Percentiles rank a stretch among this genome's conserved stretches.
These are phyloP conservation scores for Anas capensis DNA, from an alignment of 2,797 vertebrate genomes.

Conservation along the genomic window DNA sequence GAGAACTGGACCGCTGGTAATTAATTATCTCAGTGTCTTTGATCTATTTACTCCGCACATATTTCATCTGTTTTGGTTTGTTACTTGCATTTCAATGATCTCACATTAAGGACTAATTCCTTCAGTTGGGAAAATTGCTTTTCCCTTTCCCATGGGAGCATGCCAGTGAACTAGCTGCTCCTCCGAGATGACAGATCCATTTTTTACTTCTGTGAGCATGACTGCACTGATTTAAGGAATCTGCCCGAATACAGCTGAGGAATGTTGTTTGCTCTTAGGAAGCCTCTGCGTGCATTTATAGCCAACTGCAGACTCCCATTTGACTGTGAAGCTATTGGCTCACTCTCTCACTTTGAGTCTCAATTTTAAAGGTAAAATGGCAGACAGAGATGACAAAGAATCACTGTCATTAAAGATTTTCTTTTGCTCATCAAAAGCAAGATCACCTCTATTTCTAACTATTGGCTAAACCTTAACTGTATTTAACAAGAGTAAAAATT, in stretches of 20 bases:
- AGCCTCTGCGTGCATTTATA: background rate
- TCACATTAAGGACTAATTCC: constrained; percentile 34
- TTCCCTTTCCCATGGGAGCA: constrained; percentile 67
- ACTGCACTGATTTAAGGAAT: constrained; percentile 54
- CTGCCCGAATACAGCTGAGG: constrained; percentile 33
- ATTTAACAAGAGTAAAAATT: background rate
- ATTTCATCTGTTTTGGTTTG: constrained; percentile 72
- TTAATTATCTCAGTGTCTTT: constrained; percentile 70
- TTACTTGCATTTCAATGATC: constrained; percentile 70
- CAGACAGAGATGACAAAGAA: background rate
- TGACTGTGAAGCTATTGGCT: background rate
- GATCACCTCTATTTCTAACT: background rate
- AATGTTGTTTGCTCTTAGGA: background rate
- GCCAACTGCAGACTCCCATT: background rate
- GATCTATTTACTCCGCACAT: constrained; percentile 67
- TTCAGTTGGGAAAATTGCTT: constrained; percentile 60
- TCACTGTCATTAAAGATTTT: background rate
- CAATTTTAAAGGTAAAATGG: background rate
- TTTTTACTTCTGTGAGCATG: constrained; percentile 59
- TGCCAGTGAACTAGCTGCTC: background rate
- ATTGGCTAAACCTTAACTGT: background rate
- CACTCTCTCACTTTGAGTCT: background rate
- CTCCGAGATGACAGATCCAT: constrained; percentile 45
- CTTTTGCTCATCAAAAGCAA: background rate
- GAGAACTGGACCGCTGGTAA: constrained; percentile 51